Conservation (phyloP, 2,797 vertebrate genomes). For the Ptychobarbus kaznakovi region DNA sequence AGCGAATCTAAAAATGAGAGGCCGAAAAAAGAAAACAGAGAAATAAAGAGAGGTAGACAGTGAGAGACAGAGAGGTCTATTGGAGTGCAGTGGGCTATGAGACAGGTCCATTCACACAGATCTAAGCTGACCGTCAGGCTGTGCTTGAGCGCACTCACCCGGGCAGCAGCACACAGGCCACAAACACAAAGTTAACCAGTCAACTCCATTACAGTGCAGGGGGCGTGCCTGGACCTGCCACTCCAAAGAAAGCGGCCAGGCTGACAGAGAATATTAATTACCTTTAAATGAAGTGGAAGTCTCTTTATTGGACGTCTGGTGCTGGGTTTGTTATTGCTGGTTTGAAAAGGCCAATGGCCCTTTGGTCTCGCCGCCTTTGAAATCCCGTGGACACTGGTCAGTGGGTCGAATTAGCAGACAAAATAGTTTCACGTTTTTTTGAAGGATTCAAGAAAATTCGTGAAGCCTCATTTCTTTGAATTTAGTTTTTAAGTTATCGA, state of each 20-base stretch:
- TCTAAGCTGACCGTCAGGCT: constrained; percentile 77
- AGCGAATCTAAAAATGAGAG: constrained; percentile 6
- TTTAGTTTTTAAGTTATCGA: background rate
- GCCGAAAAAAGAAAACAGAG: constrained; percentile 13
- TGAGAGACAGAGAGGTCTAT: constrained; percentile 67
- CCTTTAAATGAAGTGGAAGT: constrained; percentile 88
- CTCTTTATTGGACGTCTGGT: constrained; percentile 87
- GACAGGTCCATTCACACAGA: constrained; percentile 78
- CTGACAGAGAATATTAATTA: constrained; percentile 86
- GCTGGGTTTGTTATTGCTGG: constrained; percentile 83
- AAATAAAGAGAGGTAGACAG: constrained; percentile 62
- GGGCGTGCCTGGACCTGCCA: constrained; percentile 84
- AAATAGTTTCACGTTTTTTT: constrained; percentile 75
- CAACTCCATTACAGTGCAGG: constrained; percentile 78
- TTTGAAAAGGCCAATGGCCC: constrained; percentile 73
- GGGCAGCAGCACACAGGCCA: constrained; percentile 73
- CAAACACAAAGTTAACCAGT: constrained; percentile 83
- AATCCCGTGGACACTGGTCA: constrained; percentile 80
- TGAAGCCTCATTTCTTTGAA: background rate
- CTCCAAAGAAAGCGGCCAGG: constrained; percentile 80
- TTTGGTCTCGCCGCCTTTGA: constrained; percentile 83
- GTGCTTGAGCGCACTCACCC: constrained; percentile 82
- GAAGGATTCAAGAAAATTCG: background rate
- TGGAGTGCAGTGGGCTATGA: constrained; percentile 82
- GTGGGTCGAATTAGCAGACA: constrained; percentile 73